Conservation (phyloP, 2,888 invertebrate genomes). For the Cepaea hortensis region DNA sequence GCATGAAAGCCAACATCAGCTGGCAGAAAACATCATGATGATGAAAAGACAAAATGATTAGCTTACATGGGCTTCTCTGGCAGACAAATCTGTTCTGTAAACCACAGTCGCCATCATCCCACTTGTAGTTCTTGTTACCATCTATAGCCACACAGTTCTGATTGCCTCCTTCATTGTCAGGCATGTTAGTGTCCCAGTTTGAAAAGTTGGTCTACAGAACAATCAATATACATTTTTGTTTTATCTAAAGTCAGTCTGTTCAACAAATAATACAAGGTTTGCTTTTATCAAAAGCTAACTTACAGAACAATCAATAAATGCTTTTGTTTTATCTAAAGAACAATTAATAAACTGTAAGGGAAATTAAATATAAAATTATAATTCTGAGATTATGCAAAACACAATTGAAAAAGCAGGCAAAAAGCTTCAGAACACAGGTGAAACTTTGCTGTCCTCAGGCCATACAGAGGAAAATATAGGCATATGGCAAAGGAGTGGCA, state of each 20-base stretch:
- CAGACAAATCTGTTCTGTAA: conserved; percentile 57
- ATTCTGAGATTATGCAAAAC: too few relatives aligned
- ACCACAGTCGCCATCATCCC: conserved; percentile 59
- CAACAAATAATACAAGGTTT: not conserved
- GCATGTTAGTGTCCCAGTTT: conserved; percentile 57
- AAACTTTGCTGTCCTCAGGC: too few relatives aligned
- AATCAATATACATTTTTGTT: not conserved
- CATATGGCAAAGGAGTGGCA: too few relatives aligned
- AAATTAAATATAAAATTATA: too few relatives aligned
- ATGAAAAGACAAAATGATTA: not conserved
- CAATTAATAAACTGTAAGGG: too few relatives aligned
- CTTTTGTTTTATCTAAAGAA: too few relatives aligned
- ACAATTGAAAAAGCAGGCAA: too few relatives aligned
- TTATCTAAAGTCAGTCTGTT: not conserved
- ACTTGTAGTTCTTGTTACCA: conserved; percentile 44
- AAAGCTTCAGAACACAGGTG: too few relatives aligned
- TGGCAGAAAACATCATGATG: too few relatives aligned
- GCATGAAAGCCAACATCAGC: too few relatives aligned
- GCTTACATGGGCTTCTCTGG: conserved; percentile 49
- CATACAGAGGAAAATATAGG: too few relatives aligned
- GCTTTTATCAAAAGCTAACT: not conserved
- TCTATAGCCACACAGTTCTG: conserved; percentile 60
- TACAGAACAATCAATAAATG: too few relatives aligned
- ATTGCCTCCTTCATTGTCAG: conserved; percentile 54
- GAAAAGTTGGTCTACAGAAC: conserved; percentile 42